A percentile compares a stretch with the other conserved stretches of the same genome.
Evolutionary conservation across 1,140 invertebrate genomes (phyloP).

Genomic region (Drosophila truncata): DNA sequence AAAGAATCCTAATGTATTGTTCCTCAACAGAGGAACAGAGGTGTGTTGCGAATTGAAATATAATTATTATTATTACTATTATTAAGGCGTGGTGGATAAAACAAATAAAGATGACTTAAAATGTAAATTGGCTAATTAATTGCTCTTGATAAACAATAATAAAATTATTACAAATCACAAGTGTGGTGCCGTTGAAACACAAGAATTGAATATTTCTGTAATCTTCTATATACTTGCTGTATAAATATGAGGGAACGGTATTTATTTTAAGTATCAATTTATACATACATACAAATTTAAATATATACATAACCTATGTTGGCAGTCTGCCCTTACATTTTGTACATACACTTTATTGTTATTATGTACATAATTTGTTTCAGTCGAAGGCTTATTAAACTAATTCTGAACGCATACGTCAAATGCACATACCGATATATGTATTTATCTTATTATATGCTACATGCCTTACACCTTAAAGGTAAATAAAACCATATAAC

Average conservation of each 20-base stretch:
- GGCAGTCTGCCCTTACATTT: slow-evolving; percentile 45
- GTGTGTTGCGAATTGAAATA: background rate
- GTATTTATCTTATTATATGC: slow-evolving; percentile 29
- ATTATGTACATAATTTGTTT: slow-evolving; percentile 53
- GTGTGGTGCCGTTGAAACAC: slow-evolving; percentile 9
- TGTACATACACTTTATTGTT: slow-evolving; percentile 45
- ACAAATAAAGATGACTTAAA: background rate
- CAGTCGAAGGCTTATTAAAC: slow-evolving; percentile 51
- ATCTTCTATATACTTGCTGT: slow-evolving; percentile 27
- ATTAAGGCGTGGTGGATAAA: slow-evolving; percentile 17
- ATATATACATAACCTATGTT: slow-evolving; percentile 52
- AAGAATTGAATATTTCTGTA: slow-evolving; percentile 10
- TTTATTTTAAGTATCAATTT: slow-evolving; percentile 51
- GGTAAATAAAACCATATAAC: slow-evolving; percentile 38
- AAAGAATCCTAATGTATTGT: slow-evolving; percentile 2
- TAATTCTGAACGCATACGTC: slow-evolving; percentile 50
- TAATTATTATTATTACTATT: slow-evolving; percentile 4
- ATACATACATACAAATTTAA: slow-evolving; percentile 54
- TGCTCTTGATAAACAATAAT: background rate
- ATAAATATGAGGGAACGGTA: slow-evolving; percentile 44
- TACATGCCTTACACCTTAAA: slow-evolving; percentile 37
- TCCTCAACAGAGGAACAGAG: slow-evolving; percentile 1
- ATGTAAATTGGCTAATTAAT: background rate
- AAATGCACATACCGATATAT: slow-evolving; percentile 46
- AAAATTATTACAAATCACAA: background rate